Base-by-base conservation (phyloP, 1,140 invertebrate genomes). In the Magallana angulata region DNA sequence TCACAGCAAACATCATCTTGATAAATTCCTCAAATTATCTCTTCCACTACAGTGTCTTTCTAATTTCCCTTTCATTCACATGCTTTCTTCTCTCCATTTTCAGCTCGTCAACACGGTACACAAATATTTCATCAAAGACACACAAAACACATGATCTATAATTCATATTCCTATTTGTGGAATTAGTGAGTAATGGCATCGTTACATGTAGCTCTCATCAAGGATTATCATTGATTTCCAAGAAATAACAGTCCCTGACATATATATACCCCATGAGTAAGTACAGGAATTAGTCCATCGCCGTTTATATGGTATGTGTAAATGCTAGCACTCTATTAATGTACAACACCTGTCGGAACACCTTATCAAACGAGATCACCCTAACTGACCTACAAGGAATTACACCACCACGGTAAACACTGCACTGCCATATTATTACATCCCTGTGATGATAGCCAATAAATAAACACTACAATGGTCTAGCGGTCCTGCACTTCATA, bases 321-420 rank as follows among this genome's bases (percentile, higher is more conserved):
- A 12, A 76, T 76, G 24, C 24, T 76, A 30, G 68, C 68, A 36
- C 68, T 30, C 36, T 76, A 24, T 76, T 76, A 76, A 76, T 76
- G 68, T 76, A 76, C 68, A 18, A 76, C 68, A 76, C 68, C 68
- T 76, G 68, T 76, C 68, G 36, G 9, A 30, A 30, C 68, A 76
- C 68, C 68, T 76, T 76, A 76, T 76, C 68, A 76, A 76, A 76
- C 24, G 11, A 76, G 68, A 76, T 76, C 68, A 76, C 68, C 68
- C 68, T 76, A 76, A 12, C 12, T 76, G 68, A 76, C 68, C 68
- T 76, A 76, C 68, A 30, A 76, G 68, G 68, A 76, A 76, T 76
- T 76, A 76, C 68, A 30, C 24, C 24, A 76, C 24, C 24, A 36
- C 30, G 9, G 68, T 76, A 76, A 76, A 76, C 68, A 76, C 18